Percentiles rank a stretch among this genome's conserved stretches.
phyloP scores from a whole-genome alignment of 2,113 vertebrate genomes.

The Tenrec ecaudatus region DNA sequence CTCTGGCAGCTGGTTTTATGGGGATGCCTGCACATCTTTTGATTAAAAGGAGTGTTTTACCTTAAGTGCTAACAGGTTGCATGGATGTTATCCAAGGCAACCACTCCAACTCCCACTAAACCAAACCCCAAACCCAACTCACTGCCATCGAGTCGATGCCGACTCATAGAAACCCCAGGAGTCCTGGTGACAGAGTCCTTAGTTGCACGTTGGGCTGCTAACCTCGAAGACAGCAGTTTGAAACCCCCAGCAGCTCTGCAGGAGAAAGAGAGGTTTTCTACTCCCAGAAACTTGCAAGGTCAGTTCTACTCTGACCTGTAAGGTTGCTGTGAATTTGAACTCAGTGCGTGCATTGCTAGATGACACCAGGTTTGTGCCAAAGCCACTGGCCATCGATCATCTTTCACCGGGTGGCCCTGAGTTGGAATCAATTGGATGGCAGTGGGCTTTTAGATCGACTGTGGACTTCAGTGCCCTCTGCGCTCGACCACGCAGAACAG shows the following conservation, averaged over 20 bases:
- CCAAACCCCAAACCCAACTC: slow-evolving; percentile 19
- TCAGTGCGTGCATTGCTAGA: neutral
- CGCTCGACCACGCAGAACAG: neutral
- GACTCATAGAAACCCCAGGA: no score
- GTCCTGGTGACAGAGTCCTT: no score
- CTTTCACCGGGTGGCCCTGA: neutral
- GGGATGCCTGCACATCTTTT: slow-evolving; percentile 47
- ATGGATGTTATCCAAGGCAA: slow-evolving; percentile 70
- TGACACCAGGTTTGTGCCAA: slow-evolving; percentile 27
- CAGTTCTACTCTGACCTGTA: no score
- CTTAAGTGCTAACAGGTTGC: slow-evolving; percentile 64
- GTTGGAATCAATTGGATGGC: no score
- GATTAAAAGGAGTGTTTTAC: slow-evolving; percentile 68
- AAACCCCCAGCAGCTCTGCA: no score
- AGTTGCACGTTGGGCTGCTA: no score
- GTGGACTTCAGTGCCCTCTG: neutral
- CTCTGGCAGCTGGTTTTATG: slow-evolving; percentile 52
- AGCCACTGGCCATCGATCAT: neutral
- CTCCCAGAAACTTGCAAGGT: no score
- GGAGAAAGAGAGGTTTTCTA: no score
- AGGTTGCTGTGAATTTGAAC: no score
- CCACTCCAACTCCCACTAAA: slow-evolving; percentile 56
- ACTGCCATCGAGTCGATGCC: no score
- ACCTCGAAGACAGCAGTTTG: no score
- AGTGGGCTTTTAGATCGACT: neutral